Percentiles rank a stretch among this genome's conserved stretches.
These are phyloP conservation scores for Virgularia gustaviana DNA, from an alignment of 92 coral and sea anemone genomes.

Conservation along the genomic window DNA sequence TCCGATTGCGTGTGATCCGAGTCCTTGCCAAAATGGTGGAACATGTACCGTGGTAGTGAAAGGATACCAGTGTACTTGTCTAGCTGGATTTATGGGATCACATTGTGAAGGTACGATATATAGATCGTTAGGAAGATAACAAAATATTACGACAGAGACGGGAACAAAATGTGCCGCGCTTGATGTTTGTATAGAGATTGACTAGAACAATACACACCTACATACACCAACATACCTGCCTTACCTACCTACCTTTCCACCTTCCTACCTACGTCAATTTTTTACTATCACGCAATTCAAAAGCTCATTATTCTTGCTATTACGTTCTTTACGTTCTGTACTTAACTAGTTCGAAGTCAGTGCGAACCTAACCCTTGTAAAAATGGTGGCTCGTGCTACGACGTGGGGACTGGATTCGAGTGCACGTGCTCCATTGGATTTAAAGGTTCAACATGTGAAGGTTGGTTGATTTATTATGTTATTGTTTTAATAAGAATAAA, in stretches of 20 bases:
- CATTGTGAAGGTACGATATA: slow-evolving; percentile 97
- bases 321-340: neutral
- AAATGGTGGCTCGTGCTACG: slow-evolving; percentile 92
- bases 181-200: neutral
- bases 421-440: slow-evolving; percentile 94
- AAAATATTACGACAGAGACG: neutral
- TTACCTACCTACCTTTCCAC: too few relatives aligned
- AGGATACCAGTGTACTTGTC: slow-evolving; percentile 96
- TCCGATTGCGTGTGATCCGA: slow-evolving; percentile 76
- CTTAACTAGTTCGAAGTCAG: slow-evolving; percentile 94
- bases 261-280: neutral
- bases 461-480: slow-evolving; percentile 28
- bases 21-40: slow-evolving; percentile 93
- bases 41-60: slow-evolving; percentile 86
- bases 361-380: slow-evolving; percentile 96
- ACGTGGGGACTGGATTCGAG: slow-evolving; percentile 95
- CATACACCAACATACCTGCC: too few relatives aligned
- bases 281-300: neutral
- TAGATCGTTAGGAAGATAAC: neutral
- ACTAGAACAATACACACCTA: too few relatives aligned
- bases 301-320: neutral
- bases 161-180: neutral
- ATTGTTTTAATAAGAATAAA: too few relatives aligned
- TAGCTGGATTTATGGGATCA: slow-evolving; percentile 92
- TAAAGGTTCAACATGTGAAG: slow-evolving; percentile 94